Evolutionary conservation across 64 coral and sea anemone genomes (phyloP).

Genomic region (Cladopsammia gracilis): DNA sequence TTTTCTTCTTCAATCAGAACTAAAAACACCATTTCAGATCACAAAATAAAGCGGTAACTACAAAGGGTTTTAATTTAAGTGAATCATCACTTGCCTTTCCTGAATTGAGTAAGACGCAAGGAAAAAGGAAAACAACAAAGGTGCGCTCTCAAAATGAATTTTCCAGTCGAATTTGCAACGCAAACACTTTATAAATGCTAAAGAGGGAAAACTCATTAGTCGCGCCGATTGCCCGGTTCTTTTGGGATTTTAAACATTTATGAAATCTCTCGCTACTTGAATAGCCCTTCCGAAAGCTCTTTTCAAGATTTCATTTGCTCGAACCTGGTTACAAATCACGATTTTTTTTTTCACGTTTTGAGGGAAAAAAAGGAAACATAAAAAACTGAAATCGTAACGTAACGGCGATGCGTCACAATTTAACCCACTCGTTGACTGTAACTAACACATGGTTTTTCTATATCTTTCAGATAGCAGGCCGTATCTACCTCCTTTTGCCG

Average conservation of each 20-base stretch:
- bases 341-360: no score
- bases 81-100: constrained; percentile 8
- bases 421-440: constrained; percentile 20
- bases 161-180: constrained; percentile 2
- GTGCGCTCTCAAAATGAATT: constrained; percentile 14
- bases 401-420: background rate
- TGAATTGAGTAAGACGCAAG: constrained; percentile 14
- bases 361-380: no score
- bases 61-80: constrained; percentile 50
- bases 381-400: background rate
- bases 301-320: background rate
- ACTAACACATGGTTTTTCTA: constrained; percentile 68
- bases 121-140: constrained; percentile 23
- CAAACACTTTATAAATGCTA: constrained; percentile 17
- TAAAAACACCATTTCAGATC: constrained; percentile 34
- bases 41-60: constrained; percentile 49
- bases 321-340: background rate
- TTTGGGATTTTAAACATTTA: constrained; percentile 40
- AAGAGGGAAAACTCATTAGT: constrained; percentile 3
- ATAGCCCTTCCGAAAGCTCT: background rate
- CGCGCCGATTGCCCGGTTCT: constrained; percentile 2
- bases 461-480: constrained; percentile 60
- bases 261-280: constrained; percentile 35
- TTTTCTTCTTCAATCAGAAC: constrained; percentile 48
- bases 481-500: constrained; percentile 55